Percentiles rank a stretch among this genome's conserved stretches.
Conservation (phyloP, 2,888 invertebrate species). For the Hermaeophaga mercurialis region DNA sequence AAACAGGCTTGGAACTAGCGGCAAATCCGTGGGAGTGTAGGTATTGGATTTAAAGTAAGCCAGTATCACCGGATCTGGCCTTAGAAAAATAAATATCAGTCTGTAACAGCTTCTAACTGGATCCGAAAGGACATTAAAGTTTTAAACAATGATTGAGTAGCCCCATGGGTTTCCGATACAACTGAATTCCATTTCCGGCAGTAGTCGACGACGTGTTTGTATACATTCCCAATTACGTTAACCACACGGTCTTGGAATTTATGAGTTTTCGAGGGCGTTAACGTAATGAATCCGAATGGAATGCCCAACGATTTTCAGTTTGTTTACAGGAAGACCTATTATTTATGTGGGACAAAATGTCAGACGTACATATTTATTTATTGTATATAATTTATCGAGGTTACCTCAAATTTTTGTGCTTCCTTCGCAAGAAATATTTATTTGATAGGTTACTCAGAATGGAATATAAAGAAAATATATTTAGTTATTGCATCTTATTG, state of each 20-base stretch:
- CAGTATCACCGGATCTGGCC: neutral
- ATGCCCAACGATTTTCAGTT: constrained; percentile 2
- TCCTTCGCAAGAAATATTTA: too few relatives aligned
- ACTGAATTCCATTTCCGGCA: constrained; percentile 44
- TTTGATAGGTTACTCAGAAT: too few relatives aligned
- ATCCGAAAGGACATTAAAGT: constrained; percentile 41
- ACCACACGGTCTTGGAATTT: constrained; percentile 34
- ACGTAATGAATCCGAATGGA: constrained; percentile 16
- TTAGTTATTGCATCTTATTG: too few relatives aligned
- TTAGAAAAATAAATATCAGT: constrained; percentile 1
- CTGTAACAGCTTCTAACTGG: constrained; percentile 12
- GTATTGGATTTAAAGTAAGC: constrained; percentile 11
- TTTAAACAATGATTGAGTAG: constrained; percentile 49
- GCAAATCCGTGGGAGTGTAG: neutral
- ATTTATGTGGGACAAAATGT: too few relatives aligned
- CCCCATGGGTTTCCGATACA: constrained; percentile 44
- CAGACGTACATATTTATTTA: too few relatives aligned
- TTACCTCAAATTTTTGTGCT: too few relatives aligned
- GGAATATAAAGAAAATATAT: too few relatives aligned
- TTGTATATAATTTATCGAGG: too few relatives aligned
- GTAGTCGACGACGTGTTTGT: constrained; percentile 34
- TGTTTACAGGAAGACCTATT: neutral
- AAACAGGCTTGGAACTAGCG: neutral
- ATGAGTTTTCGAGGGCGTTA: constrained; percentile 27
- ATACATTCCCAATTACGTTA: constrained; percentile 37